These are phyloP conservation scores for Mesembrinibis cayennensis DNA, from an alignment of 2,113 vertebrate genomes.

Conservation along the genomic window DNA sequence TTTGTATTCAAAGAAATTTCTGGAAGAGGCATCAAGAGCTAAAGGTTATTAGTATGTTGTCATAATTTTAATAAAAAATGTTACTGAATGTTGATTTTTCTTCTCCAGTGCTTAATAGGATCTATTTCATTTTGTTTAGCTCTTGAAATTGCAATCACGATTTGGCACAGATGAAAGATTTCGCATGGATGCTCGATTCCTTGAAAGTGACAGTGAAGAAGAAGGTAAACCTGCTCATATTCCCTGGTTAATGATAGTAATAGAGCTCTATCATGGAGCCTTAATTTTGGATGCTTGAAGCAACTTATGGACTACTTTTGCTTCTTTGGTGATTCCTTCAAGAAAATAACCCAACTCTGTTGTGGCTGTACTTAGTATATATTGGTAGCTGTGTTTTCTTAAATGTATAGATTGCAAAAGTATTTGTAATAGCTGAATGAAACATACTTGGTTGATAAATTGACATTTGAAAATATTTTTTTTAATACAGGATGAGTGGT, in stretches of 20 bases:
- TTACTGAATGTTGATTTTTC: not conserved
- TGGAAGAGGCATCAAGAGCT: not conserved
- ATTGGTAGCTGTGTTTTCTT: not conserved
- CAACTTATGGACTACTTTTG: not conserved
- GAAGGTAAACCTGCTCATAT: slow-evolving; percentile 67
- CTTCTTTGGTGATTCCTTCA: not conserved
- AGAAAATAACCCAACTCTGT: not conserved
- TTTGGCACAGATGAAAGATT: slow-evolving; percentile 91
- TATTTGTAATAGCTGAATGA: not conserved
- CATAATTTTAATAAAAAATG: not conserved
- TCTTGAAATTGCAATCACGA: slow-evolving; percentile 87
- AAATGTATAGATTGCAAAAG: not conserved
- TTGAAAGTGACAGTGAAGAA: slow-evolving; percentile 86
- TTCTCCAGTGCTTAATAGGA: not conserved
- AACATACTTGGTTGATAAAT: not conserved
- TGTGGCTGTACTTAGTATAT: not conserved
- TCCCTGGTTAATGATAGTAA: not conserved
- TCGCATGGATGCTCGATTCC: slow-evolving; percentile 89
- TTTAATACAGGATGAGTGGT: not conserved
- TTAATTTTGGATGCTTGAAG: not conserved
- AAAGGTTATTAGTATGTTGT: not conserved
- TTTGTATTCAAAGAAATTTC: not conserved
- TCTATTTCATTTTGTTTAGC: slow-evolving; percentile 68
- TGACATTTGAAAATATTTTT: not conserved
- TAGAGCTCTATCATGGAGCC: not conserved